These are phyloP conservation scores for Syrista parreyssii DNA, from an alignment of 2,888 invertebrate species.

Conservation along the genomic window DNA sequence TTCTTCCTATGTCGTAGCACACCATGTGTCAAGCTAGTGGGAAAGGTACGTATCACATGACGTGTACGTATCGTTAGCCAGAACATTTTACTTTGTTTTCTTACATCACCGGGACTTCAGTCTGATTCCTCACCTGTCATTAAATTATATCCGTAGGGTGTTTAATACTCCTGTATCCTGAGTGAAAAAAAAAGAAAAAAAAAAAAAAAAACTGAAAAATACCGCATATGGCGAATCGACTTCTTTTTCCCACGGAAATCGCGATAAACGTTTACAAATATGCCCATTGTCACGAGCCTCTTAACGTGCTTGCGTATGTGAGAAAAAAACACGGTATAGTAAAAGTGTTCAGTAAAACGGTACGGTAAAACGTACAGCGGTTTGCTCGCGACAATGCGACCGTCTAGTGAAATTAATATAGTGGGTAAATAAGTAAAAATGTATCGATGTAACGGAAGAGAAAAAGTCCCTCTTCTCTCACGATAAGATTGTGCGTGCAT, in stretches of 20 bases:
- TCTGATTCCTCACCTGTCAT: conserved; percentile 58
- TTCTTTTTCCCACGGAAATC: background rate
- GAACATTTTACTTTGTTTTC: conserved; percentile 38
- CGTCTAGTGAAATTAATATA: no score
- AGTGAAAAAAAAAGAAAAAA: background rate
- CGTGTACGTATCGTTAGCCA: conserved; percentile 8
- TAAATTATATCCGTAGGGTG: conserved; percentile 50
- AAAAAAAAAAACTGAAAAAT: no score
- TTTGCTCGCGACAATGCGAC: no score
- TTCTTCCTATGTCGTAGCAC: conserved; percentile 27
- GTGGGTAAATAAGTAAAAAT: no score
- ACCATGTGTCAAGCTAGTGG: conserved; percentile 50
- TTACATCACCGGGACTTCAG: conserved; percentile 46
- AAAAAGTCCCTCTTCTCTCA: background rate
- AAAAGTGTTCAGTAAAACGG: no score
- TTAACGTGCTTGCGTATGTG: background rate
- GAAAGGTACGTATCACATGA: conserved; percentile 13
- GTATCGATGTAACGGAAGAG: background rate
- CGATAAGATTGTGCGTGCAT: conserved; percentile 1
- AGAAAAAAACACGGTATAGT: no score
- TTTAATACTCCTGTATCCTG: conserved; percentile 5
- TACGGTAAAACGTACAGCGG: no score
- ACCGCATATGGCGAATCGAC: background rate
- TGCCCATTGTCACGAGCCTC: background rate
- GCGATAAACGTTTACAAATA: background rate